Evolutionary conservation across 2,888 invertebrate species (phyloP), one percentile per base, ranked within the genome.

Genomic region (Acronicta leporina): DNA sequence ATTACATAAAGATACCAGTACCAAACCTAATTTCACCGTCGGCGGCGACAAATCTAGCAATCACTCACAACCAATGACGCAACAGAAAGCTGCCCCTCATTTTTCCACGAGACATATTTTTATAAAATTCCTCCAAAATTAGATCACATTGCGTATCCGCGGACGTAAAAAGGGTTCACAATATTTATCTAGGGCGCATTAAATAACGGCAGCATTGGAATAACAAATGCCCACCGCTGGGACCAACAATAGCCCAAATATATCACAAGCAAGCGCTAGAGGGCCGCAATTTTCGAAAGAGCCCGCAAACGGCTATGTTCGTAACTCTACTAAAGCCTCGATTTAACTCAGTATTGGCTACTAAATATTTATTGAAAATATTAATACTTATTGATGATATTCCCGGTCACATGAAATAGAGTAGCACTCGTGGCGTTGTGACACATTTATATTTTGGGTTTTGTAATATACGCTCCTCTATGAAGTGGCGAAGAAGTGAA

Each of bases 121-220:
- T 69, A 69, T 59, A 75, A 78, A 79, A 81, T 77, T 80, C 77
- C 68, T 72, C 54, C 76, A 75, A 85, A 87, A 85, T 84, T 82
- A 80, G 82, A 81, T 79, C 75, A 77, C 77, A 76, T 73, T 80
- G 70, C 79, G 72, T 73, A 80, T 79, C 75, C 63, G 70, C 63
- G 75, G 73, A 82, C 80, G 83, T 82, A 85, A 87, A 87, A 87
- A 86, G 85, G 86, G 85, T 85, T 83, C 81, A 82, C 83, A 81
- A 85, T 87, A 87, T 88, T 86, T 87, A 89, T 89, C 80, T 84
- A 84, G 86, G 85, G 80, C 80, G 81, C 80, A 84, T 87, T 88
- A 87, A 84, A 87, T 84, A 87, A 85, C 82, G 81, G 83, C 75
- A 81, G 81, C 82, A 86, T 87, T 84, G 81, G 80, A 85, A 86